phyloP scores from a whole-genome alignment of 2,797 vertebrate genomes.

The Anolis apletophallus region DNA sequence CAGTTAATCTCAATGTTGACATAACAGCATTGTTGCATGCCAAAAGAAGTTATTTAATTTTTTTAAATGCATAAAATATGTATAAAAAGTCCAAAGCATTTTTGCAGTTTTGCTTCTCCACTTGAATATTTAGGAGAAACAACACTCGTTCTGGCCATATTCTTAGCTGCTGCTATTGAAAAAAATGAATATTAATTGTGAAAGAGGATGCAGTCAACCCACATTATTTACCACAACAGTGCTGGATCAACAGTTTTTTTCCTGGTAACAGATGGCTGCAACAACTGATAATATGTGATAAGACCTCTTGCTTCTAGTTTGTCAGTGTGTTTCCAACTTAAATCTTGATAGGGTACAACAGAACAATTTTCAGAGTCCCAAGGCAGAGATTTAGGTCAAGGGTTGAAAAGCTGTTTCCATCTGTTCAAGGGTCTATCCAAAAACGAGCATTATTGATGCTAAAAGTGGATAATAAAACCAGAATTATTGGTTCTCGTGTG shows the following conservation, averaged over 20 bases:
- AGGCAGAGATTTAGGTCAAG: slow-evolving; percentile 17
- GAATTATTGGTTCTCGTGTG: neutral
- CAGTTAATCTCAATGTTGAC: slow-evolving; percentile 40
- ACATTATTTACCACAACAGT: slow-evolving; percentile 12
- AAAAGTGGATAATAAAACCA: neutral
- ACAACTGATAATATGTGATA: slow-evolving; percentile 19
- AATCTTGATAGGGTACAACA: neutral
- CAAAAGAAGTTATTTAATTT: slow-evolving; percentile 41
- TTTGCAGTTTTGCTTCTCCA: slow-evolving; percentile 26
- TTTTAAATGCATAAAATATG: neutral
- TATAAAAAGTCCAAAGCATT: slow-evolving; percentile 23
- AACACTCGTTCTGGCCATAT: slow-evolving; percentile 22
- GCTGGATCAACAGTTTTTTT: neutral
- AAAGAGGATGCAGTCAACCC: neutral
- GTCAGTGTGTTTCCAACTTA: neutral
- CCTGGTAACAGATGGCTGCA: slow-evolving; percentile 24
- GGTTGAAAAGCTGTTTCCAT: slow-evolving; percentile 33
- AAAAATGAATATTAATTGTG: slow-evolving; percentile 21
- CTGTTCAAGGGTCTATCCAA: slow-evolving; percentile 15
- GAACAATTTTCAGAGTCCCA: slow-evolving; percentile 35
- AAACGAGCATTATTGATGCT: neutral
- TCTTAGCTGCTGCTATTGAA: neutral
- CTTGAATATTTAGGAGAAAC: slow-evolving; percentile 7
- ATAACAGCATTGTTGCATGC: slow-evolving; percentile 28
- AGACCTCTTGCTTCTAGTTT: slow-evolving; percentile 26